These are phyloP conservation scores for Lanistes nyassanus DNA, from an alignment of 1,140 invertebrate genomes.

Conservation along the genomic window DNA sequence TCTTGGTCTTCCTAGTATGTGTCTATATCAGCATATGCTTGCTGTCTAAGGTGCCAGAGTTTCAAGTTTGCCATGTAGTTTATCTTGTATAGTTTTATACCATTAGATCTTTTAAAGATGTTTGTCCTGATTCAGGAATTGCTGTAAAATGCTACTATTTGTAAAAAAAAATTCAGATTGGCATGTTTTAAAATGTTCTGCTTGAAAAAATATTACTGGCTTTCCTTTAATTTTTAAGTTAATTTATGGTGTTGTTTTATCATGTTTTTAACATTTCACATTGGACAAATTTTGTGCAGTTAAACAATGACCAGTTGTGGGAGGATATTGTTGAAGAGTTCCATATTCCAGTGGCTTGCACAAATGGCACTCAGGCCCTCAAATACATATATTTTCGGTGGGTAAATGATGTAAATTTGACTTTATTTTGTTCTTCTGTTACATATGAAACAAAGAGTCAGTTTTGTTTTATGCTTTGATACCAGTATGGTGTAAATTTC, in stretches of 20 bases:
- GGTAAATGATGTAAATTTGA: conserved; percentile 48
- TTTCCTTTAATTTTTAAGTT: too few species aligned
- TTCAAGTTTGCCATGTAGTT: neutral
- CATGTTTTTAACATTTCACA: neutral
- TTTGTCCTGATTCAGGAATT: neutral
- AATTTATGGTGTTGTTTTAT: too few species aligned
- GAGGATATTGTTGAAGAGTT: conserved; percentile 81
- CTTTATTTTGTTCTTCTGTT: too few species aligned
- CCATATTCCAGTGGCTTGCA: conserved; percentile 80
- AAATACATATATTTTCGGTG: conserved; percentile 90
- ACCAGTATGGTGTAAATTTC: too few species aligned
- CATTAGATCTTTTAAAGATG: neutral
- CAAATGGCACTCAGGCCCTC: conserved; percentile 86
- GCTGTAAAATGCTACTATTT: neutral
- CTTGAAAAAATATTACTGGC: too few species aligned
- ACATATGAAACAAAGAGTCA: neutral
- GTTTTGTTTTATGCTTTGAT: neutral
- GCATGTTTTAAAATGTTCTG: too few species aligned
- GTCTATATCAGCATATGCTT: too few species aligned
- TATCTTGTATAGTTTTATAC: neutral
- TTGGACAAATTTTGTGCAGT: conserved; percentile 71
- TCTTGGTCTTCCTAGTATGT: too few species aligned
- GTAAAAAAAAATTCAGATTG: too few species aligned
- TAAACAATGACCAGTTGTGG: conserved; percentile 87
- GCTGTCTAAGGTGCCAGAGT: neutral